Conservation (phyloP, 2,113 vertebrate genomes). For the Cebidichthys violaceus region DNA sequence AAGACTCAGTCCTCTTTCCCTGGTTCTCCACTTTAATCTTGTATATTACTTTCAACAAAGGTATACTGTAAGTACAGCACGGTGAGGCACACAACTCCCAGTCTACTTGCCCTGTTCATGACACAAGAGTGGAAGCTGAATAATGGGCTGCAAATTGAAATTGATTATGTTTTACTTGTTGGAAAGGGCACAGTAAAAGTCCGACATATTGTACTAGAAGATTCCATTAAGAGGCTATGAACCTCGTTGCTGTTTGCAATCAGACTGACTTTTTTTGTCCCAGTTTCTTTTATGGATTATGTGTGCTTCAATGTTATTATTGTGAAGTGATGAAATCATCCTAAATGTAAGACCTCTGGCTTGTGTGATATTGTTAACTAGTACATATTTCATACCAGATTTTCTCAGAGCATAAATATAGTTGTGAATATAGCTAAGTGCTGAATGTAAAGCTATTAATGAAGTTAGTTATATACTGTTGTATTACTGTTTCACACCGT, state of each 20-base stretch:
- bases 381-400: neutral
- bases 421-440: neutral
- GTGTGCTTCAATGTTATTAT: neutral
- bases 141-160: neutral
- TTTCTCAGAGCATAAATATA: neutral
- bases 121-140: neutral
- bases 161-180: neutral
- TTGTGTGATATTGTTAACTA: neutral
- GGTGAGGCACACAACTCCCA: neutral
- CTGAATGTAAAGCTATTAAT: neutral
- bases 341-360: neutral
- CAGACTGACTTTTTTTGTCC: neutral
- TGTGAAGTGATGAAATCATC: neutral
- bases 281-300: neutral
- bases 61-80: neutral
- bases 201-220: neutral
- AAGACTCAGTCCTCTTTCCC: neutral
- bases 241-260: neutral
- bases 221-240: neutral
- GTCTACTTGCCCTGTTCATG: neutral
- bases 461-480: neutral
- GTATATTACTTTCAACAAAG: neutral
- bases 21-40: neutral
- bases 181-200: neutral
- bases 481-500: neutral